phyloP scores from a whole-genome alignment of 2,797 vertebrate genomes.

The Mus caroli region DNA sequence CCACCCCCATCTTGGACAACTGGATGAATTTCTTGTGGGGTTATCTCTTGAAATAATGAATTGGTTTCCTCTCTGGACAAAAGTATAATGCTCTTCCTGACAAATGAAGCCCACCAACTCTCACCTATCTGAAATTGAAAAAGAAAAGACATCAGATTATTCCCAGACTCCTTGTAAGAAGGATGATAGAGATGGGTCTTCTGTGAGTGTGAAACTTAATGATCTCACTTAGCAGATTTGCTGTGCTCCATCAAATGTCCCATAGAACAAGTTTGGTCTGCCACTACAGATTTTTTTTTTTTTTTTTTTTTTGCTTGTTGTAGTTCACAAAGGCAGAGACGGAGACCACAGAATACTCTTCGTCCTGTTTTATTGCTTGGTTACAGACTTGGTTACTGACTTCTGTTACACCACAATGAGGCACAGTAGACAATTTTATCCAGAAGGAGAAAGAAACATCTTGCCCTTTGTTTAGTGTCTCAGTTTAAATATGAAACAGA shows the following conservation, averaged over 20 bases:
- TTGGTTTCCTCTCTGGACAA: conserved; percentile 68
- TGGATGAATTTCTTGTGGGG: conserved; percentile 67
- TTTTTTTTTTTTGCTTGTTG: background rate
- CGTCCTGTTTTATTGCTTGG: background rate
- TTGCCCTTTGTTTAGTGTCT: background rate
- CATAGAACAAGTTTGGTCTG: background rate
- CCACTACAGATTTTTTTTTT: conserved; percentile 18
- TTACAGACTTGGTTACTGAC: background rate
- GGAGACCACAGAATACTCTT: background rate
- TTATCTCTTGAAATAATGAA: conserved; percentile 72
- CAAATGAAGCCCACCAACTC: conserved; percentile 63
- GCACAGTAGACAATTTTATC: background rate
- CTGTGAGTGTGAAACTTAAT: conserved; percentile 41
- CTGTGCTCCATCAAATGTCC: background rate
- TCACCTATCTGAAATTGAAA: conserved; percentile 76
- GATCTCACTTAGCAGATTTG: background rate
- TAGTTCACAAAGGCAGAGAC: conserved; percentile 10
- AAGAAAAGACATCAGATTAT: conserved; percentile 61
- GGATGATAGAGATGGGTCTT: conserved; percentile 11
- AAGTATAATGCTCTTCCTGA: conserved; percentile 61
- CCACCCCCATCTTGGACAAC: conserved; percentile 17
- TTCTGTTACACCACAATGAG: conserved; percentile 56
- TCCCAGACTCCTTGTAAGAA: conserved; percentile 15
- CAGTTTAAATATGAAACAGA: background rate
- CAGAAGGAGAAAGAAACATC: background rate